A percentile compares a stretch with the other conserved stretches of the same genome.
phyloP scores from a whole-genome alignment of 2,888 invertebrate species.

The Bombylius discolor region DNA sequence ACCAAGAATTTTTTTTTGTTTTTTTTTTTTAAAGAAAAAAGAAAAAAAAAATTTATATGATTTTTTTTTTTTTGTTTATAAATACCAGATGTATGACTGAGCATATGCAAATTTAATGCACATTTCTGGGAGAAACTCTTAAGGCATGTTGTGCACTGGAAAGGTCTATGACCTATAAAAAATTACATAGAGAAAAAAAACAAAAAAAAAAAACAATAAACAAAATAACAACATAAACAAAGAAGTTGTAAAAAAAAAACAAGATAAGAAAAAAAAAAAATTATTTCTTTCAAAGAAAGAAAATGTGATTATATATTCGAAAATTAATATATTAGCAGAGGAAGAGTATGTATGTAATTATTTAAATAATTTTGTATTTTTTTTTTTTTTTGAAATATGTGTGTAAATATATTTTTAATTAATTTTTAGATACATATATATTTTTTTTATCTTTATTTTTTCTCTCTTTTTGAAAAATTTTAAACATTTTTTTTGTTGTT shows the following conservation, averaged over 20 bases:
- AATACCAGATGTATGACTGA: constrained; percentile 38
- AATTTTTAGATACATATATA: too few species aligned
- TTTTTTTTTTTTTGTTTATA: neutral
- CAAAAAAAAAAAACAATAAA: neutral
- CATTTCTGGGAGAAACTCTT: constrained; percentile 47
- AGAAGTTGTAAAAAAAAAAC: too few species aligned
- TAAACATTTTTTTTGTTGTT: too few species aligned
- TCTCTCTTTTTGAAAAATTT: too few species aligned
- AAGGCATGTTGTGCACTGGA: constrained; percentile 45
- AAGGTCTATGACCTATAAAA: constrained; percentile 37
- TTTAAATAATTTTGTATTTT: neutral
- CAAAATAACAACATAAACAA: neutral
- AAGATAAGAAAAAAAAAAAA: neutral
- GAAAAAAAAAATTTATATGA: too few species aligned
- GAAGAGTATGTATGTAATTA: neutral
- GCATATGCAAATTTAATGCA: constrained; percentile 46
- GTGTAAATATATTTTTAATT: too few species aligned
- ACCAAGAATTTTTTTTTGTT: too few species aligned
- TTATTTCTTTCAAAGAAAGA: neutral
- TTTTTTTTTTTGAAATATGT: neutral
- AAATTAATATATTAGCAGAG: constrained; percentile 7
- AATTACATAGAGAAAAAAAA: constrained; percentile 6
- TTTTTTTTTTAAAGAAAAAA: too few species aligned
- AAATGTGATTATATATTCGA: too few species aligned
- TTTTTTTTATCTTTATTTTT: too few species aligned